These are phyloP conservation scores for Uropsilus gracilis DNA, from an alignment of 2,113 vertebrate genomes.

Conservation along the genomic window DNA sequence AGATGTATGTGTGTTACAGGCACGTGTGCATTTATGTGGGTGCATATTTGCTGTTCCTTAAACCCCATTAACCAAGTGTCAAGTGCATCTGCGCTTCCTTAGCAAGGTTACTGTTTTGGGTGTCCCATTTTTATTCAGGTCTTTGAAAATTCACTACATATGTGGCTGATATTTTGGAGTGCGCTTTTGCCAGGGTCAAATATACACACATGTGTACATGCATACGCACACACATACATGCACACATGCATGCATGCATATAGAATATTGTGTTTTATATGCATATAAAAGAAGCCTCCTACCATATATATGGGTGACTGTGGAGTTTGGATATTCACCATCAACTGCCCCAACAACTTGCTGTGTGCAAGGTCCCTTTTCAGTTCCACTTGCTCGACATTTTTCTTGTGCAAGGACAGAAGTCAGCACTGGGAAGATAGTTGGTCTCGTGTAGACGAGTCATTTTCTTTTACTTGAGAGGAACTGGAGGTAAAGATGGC, in stretches of 20 bases:
- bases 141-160: constrained; percentile 57
- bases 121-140: constrained; percentile 75
- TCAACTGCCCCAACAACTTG: not conserved
- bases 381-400: not conserved
- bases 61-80: constrained; percentile 80
- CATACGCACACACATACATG: not conserved
- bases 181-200: constrained; percentile 3
- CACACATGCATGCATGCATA: not conserved
- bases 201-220: not conserved
- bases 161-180: constrained; percentile 37
- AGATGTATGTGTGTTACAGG: constrained; percentile 27
- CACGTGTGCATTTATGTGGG: constrained; percentile 53
- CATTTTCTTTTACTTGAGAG: not conserved
- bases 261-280: not conserved
- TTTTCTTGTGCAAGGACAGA: not conserved
- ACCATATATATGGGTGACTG: not conserved
- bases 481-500: not conserved
- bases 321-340: not conserved
- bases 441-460: not conserved
- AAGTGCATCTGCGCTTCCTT: constrained; percentile 76
- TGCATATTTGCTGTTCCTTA: constrained; percentile 56
- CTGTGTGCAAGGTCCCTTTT: not conserved
- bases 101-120: constrained; percentile 78
- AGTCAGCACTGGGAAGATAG: not conserved
- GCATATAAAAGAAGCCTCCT: not conserved